phyloP scores from a whole-genome alignment of 64 coral and sea anemone genomes.

The Stichodactyla mertensii region DNA sequence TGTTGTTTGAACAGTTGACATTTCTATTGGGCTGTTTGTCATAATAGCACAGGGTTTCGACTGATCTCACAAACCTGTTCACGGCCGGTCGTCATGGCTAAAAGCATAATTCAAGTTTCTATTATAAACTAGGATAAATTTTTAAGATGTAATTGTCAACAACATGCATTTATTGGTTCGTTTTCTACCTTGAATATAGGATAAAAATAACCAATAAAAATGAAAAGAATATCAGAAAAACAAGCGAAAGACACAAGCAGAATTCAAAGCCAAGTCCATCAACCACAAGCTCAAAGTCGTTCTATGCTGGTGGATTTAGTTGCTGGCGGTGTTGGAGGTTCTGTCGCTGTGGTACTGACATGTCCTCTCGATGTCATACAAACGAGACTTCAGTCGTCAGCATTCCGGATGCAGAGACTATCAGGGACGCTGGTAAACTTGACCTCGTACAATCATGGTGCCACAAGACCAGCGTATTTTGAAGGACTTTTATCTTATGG shows the following conservation, averaged over 20 bases:
- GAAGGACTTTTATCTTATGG: slow-evolving; percentile 38
- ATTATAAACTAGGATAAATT: no score
- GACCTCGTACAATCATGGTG: neutral
- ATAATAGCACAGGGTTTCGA: no score
- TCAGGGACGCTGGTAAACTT: neutral
- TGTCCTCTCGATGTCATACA: slow-evolving; percentile 60
- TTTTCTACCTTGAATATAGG: neutral
- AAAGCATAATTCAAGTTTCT: no score
- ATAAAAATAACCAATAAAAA: neutral
- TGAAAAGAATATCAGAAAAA: neutral
- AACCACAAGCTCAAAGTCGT: neutral
- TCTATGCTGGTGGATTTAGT: slow-evolving; percentile 23
- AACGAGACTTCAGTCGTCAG: slow-evolving; percentile 58
- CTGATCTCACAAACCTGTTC: no score
- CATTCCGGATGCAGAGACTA: slow-evolving; percentile 45
- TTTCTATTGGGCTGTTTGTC: no score
- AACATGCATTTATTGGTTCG: neutral
- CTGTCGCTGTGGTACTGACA: slow-evolving; percentile 14
- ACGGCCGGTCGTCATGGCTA: no score
- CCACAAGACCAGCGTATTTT: slow-evolving; percentile 22
- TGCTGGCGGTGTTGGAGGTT: slow-evolving; percentile 42
- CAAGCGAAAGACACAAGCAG: neutral
- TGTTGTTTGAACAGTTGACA: no score
- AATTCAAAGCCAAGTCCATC: neutral
- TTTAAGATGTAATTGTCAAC: no score